Base-by-base conservation (phyloP, 2,888 invertebrate genomes). In the Drosophila neotestacea region DNA sequence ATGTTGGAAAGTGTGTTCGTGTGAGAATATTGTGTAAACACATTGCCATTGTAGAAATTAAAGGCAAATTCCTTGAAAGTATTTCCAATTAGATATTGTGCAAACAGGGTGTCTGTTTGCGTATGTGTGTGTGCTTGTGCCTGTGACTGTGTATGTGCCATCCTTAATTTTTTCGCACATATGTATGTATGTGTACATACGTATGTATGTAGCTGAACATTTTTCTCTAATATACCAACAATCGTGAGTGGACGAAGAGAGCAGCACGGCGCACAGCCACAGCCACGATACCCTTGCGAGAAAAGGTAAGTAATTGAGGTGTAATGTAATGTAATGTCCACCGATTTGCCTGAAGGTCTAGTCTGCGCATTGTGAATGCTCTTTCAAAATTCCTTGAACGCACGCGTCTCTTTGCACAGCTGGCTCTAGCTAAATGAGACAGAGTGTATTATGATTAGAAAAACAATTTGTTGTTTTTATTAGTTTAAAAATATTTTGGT, bases 171-270 rank as follows among this genome's bases (percentile, higher is more conserved):
- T 84, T 82, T 84, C 87, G 87, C 82, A 84, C 81, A 86, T 75
- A 80, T 76, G 64, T 76, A 74, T 74, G 47, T 72, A 52, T 32
- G 2, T 63, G 52, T 65, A 41, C 52, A 47, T 73, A 72, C 60
- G 47, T 65, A 73, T 74, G 74, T 78, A 85, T 63, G 62, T 62
- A 62, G 71, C 68, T 77, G 71, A 79, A 79, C 72, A 85, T 82
- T 79, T 88, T 88, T 89, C 80, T 83, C 85, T 83, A 83, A 83
- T 89, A 89, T 86, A 87, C 88, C 88, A 85, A 82, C 85, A 85
- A 76, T 80, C 73, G 88, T 76, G 78, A 73, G 68, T 68, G 73
- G 38, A 58, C 56, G 52, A 60, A 81, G 73, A 72, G 71, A 76
- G 83, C 65, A 69, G 56, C 60, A 68, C 64, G 64, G 70, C 74